Conservation (phyloP, 1,140 invertebrate species). For the Aethina tumida region DNA sequence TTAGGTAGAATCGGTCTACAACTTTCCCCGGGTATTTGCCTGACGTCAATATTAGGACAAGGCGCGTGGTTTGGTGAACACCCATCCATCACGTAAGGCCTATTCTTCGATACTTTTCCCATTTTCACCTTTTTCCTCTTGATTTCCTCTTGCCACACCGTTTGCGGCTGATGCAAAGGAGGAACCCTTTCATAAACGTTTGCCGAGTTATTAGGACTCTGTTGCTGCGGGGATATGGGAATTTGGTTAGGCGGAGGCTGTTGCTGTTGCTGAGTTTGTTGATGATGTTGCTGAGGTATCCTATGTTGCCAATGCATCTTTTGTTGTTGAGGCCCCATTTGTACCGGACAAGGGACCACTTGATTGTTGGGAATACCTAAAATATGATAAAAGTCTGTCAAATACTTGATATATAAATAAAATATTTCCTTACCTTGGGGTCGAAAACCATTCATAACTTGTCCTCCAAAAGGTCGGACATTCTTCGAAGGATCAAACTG, state of each 20-base stretch:
- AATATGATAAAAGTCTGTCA: too few species aligned
- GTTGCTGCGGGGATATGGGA: conserved; percentile 2
- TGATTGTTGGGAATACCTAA: too few species aligned
- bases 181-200: conserved; percentile 55
- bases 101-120: conserved; percentile 46
- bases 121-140: conserved; percentile 52
- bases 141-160: conserved; percentile 52
- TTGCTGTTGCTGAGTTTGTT: conserved; percentile 21
- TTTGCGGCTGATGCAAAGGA: conserved; percentile 53
- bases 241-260: conserved; percentile 24
- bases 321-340: conserved; percentile 7
- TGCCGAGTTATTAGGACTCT: conserved; percentile 8
- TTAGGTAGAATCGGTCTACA: conserved; percentile 33
- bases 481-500: conserved; percentile 36
- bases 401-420: too few species aligned
- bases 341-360: too few species aligned
- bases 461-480: conserved; percentile 37
- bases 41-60: conserved; percentile 47
- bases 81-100: conserved; percentile 34
- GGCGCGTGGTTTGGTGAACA: conserved; percentile 14
- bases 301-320: conserved; percentile 15
- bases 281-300: conserved; percentile 10
- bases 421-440: conserved; percentile 13
- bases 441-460: conserved; percentile 18
- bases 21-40: conserved; percentile 35